phyloP scores from a whole-genome alignment of 2,113 vertebrate species.

The Saccopteryx leptura region DNA sequence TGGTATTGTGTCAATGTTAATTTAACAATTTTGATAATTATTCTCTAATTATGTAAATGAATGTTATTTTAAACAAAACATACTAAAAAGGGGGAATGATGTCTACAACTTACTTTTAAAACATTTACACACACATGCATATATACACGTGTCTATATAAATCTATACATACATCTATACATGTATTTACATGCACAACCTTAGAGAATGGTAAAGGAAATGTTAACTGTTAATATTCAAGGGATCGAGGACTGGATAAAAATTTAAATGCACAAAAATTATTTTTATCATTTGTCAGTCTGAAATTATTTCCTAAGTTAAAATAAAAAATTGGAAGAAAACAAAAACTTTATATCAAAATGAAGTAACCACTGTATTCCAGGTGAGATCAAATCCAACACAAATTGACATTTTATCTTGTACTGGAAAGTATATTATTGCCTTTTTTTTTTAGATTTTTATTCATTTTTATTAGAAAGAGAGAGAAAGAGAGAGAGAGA shows the following conservation, averaged over 20 bases:
- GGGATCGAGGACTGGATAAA: neutral
- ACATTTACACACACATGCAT: neutral
- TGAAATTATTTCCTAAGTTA: constrained; percentile 20
- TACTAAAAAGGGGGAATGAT: neutral
- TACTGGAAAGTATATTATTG: neutral
- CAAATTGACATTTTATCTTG: constrained; percentile 7
- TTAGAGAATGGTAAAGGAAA: neutral
- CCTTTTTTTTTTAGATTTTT: too few species aligned
- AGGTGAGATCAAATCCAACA: neutral
- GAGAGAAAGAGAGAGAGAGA: too few species aligned
- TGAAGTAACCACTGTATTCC: neutral
- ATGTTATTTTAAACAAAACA: neutral
- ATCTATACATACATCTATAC: neutral
- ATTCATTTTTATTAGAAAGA: too few species aligned
- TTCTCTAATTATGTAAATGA: neutral
- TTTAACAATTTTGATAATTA: neutral
- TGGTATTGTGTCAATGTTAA: neutral
- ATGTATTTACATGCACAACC: too few species aligned
- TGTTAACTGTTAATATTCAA: neutral
- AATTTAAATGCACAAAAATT: neutral
- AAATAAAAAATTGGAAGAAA: neutral
- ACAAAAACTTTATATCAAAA: neutral
- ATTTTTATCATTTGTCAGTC: neutral
- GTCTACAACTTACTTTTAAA: neutral
- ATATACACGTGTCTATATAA: neutral